A percentile compares a stretch with the other conserved stretches of the same genome.
Evolutionary conservation across 2,888 invertebrate genomes (phyloP).

Genomic region (Amiota mariae): DNA sequence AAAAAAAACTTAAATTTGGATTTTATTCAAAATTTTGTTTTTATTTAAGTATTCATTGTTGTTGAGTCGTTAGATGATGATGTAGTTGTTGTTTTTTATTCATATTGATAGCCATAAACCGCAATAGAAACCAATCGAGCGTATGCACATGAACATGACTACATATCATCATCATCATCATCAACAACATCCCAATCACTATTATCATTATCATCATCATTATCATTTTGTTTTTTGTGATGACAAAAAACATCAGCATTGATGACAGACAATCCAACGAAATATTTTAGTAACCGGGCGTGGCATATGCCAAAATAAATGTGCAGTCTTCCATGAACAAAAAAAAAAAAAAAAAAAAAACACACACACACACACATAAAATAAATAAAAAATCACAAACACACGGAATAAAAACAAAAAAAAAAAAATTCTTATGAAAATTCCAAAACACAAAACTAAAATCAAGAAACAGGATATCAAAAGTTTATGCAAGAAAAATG

Average conservation of each 20-base stretch:
- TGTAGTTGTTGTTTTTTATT: too few species aligned
- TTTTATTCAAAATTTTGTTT: too few species aligned
- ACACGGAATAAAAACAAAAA: not conserved
- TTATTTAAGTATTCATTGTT: too few species aligned
- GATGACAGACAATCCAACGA: too few species aligned
- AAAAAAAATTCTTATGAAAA: too few species aligned
- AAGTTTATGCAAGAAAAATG: not conserved
- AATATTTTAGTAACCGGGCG: not conserved
- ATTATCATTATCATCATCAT: not conserved
- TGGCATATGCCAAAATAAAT: conserved; percentile 6
- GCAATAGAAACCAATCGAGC: not conserved
- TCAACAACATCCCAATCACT: not conserved
- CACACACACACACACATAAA: not conserved
- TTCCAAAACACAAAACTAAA: not conserved
- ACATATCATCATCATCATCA: not conserved
- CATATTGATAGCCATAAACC: not conserved
- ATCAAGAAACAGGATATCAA: conserved; percentile 1
- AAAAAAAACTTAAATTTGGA: too few species aligned
- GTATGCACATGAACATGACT: not conserved
- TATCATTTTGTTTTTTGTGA: not conserved
- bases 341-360: not conserved
- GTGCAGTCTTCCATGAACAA: conserved; percentile 3
- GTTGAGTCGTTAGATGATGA: too few species aligned
- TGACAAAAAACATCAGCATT: not conserved
- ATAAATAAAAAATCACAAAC: not conserved